Base-by-base conservation (phyloP, 2,888 invertebrate species). In the Sylvicola fuscatus region DNA sequence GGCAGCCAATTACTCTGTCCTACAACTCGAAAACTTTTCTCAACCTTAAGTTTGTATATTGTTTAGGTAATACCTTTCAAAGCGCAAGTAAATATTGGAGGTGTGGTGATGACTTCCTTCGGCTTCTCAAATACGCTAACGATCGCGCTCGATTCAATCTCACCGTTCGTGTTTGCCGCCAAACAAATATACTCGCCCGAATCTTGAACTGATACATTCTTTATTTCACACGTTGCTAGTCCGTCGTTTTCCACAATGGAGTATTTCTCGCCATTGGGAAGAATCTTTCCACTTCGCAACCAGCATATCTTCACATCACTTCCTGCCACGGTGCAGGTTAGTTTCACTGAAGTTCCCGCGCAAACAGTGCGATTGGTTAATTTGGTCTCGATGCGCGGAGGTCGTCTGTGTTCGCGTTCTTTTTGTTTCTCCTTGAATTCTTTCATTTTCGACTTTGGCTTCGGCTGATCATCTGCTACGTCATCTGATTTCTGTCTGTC, bases 101-200 rank as follows among this genome's bases (percentile, higher is more conserved):
- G 53, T 8, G 53, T 53, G 46, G 53, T 50, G 45, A 49, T 49
- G 47, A 50, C 49, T 36, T 49, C 48, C 36, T 51, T 49, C 43
- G 55, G 51, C 45, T 52, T 49, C 48, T 58, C 58, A 45, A 53
- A 57, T 41, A 58, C 49, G 38, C 52, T 54, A 43, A 59, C 52
- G 41, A 51, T 51, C 43, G 56, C 54, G 45, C 51, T 54, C 28
- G 58, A 55, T 48, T 56, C 57, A 39, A 52, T 49, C 46, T 56
- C 54, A 43, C 58, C 58, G 45, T 52, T 52, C 35, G 45, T 65
- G 54, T 86, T 86, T 43, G 66, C 68, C 11, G 79, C 83, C 8
- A 76, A 63, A 52, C 87, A 87, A 12, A 72, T 70, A 49, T 84
- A 87, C 47, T 82, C 74, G 14, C 80, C 87, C 10, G 73, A 69